These are phyloP conservation scores for Erythrocercus mccallii DNA, from an alignment of 2,113 vertebrate species.

Conservation along the genomic window DNA sequence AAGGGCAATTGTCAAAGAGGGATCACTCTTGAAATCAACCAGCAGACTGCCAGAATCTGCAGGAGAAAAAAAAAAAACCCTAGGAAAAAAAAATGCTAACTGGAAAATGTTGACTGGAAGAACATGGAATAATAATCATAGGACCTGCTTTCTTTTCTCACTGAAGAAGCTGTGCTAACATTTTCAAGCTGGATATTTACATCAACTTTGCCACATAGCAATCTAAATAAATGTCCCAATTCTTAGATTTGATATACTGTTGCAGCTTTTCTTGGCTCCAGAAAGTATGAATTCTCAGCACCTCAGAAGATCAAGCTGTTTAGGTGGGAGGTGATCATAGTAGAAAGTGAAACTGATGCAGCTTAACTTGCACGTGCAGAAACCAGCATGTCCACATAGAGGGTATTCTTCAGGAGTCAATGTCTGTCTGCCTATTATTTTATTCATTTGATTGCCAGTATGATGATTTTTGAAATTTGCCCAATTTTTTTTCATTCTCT, in stretches of 20 bases:
- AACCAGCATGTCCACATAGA: neutral
- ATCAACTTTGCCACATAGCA: neutral
- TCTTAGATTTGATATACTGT: neutral
- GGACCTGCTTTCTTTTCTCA: neutral
- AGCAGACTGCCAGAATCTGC: neutral
- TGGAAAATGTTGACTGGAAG: neutral
- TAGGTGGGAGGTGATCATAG: conserved; percentile 8
- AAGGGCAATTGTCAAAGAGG: neutral
- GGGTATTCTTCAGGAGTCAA: neutral
- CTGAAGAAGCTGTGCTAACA: neutral
- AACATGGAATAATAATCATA: neutral
- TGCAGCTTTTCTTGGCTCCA: conserved; percentile 21
- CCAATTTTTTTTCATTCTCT: neutral
- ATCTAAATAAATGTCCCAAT: conserved; percentile 18
- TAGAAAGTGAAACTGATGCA: neutral
- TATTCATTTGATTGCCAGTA: neutral
- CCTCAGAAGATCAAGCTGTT: conserved; percentile 42
- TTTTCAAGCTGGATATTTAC: conserved; percentile 21
- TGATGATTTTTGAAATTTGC: neutral
- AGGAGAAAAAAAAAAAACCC: neutral
- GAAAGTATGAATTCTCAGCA: conserved; percentile 16
- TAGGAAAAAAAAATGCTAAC: neutral
- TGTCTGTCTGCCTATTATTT: neutral
- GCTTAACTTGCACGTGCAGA: neutral
- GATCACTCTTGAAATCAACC: neutral